Percentiles rank a stretch among this genome's conserved stretches.
phyloP scores from a whole-genome alignment of 2,113 vertebrate species.

The Strigops habroptila region DNA sequence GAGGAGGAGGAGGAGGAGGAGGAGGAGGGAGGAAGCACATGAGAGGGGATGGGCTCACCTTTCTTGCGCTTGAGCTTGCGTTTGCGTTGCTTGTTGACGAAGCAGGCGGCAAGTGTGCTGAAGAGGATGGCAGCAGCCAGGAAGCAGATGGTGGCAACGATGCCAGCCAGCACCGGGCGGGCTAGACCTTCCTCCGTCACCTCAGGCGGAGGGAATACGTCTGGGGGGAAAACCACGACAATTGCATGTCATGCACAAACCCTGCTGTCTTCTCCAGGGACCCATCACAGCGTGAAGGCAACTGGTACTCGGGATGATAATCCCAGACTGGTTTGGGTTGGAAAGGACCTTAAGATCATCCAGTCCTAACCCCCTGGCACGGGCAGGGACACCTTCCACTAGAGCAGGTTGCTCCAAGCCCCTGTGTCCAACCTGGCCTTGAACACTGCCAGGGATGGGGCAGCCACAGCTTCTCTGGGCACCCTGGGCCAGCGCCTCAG shows the following conservation, averaged over 20 bases:
- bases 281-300: neutral
- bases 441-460: too few relatives aligned
- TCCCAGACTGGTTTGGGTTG: neutral
- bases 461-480: too few relatives aligned
- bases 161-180: conserved; percentile 93
- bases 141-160: conserved; percentile 98
- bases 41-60: conserved; percentile 72
- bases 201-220: conserved; percentile 92
- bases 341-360: neutral
- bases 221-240: conserved; percentile 57
- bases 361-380: neutral
- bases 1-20: neutral
- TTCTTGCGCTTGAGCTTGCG: conserved; percentile 97
- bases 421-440: neutral
- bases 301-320: neutral
- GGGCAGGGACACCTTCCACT: neutral
- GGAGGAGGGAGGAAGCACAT: neutral
- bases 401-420: neutral
- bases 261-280: neutral
- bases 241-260: fast-evolving
- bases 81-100: conserved; percentile 97
- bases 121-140: conserved; percentile 95
- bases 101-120: conserved; percentile 96
- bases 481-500: too few relatives aligned
- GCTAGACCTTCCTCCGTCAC: conserved; percentile 93